A percentile compares a stretch with the other conserved stretches of the same genome.
phyloP scores from a whole-genome alignment of 2,113 vertebrate genomes.

The Alosa alosa region DNA sequence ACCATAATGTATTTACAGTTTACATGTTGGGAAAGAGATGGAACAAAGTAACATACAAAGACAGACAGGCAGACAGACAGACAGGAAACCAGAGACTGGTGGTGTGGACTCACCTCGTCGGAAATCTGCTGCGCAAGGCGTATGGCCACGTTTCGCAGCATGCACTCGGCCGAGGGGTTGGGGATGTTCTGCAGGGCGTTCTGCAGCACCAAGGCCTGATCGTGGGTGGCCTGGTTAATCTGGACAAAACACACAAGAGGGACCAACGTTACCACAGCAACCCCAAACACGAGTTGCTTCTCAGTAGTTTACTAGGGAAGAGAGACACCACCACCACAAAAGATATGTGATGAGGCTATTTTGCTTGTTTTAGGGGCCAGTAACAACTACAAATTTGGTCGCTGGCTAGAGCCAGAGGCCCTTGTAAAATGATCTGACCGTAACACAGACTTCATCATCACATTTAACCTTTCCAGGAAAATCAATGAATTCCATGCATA shows the following conservation, averaged over 20 bases:
- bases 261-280: not conserved
- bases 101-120: slow-evolving; percentile 81
- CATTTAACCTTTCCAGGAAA: not conserved
- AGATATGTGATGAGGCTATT: not conserved
- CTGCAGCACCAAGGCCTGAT: slow-evolving; percentile 97
- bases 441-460: not conserved
- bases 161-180: slow-evolving; percentile 97
- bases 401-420: not conserved
- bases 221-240: slow-evolving; percentile 95
- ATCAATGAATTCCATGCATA: not conserved
- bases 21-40: not conserved
- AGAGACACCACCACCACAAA: not conserved
- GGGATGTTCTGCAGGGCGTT: slow-evolving; percentile 98
- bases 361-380: not conserved
- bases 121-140: slow-evolving; percentile 98
- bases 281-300: not conserved
- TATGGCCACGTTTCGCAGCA: slow-evolving; percentile 97
- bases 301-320: not conserved
- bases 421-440: not conserved
- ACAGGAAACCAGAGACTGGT: not conserved
- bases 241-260: slow-evolving; percentile 52
- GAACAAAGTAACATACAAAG: not conserved
- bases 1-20: not conserved
- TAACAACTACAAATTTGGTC: not conserved
- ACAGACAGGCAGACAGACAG: not conserved